These are phyloP conservation scores for Priocnemis perturbator DNA, from an alignment of 2,888 invertebrate species.

Conservation along the genomic window DNA sequence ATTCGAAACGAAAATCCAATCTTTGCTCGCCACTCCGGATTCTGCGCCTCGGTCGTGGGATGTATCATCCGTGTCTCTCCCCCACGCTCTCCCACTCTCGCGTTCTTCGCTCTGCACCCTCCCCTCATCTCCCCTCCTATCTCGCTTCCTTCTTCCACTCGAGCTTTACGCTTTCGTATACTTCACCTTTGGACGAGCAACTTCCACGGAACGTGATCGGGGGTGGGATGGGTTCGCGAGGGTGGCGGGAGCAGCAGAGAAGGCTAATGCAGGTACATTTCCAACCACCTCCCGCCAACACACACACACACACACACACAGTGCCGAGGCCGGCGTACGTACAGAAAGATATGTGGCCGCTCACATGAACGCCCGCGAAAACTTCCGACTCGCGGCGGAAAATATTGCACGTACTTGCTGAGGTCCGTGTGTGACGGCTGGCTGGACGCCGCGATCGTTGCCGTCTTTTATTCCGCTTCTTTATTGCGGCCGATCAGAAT, in stretches of 20 bases:
- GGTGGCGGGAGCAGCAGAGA: background rate
- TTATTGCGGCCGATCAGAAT: conserved; percentile 67
- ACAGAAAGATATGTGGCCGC: background rate
- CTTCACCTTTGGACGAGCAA: conserved; percentile 4
- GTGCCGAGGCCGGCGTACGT: conserved; percentile 1
- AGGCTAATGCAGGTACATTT: conserved; percentile 9
- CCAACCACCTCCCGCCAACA: background rate
- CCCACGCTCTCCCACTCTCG: conserved; percentile 13
- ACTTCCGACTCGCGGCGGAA: conserved; percentile 38
- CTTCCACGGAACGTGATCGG: conserved; percentile 3
- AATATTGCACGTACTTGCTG: conserved; percentile 48
- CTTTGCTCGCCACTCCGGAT: conserved; percentile 39
- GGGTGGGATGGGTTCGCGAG: too few species aligned
- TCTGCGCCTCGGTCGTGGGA: conserved; percentile 19
- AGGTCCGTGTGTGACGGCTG: conserved; percentile 25
- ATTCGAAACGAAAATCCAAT: conserved; percentile 51
- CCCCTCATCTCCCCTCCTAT: background rate
- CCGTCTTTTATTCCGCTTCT: conserved; percentile 62
- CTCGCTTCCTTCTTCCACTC: background rate
- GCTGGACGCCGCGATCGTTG: conserved; percentile 32
- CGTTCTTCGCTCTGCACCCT: conserved; percentile 13
- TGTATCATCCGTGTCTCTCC: conserved; percentile 30
- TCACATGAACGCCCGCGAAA: conserved; percentile 16
- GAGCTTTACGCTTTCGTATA: background rate
- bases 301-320: too few species aligned